Evolutionary conservation across 92 coral and sea anemone genomes (phyloP), one percentile per base, ranked within the genome.

Genomic region (Epizoanthus stellaris): DNA sequence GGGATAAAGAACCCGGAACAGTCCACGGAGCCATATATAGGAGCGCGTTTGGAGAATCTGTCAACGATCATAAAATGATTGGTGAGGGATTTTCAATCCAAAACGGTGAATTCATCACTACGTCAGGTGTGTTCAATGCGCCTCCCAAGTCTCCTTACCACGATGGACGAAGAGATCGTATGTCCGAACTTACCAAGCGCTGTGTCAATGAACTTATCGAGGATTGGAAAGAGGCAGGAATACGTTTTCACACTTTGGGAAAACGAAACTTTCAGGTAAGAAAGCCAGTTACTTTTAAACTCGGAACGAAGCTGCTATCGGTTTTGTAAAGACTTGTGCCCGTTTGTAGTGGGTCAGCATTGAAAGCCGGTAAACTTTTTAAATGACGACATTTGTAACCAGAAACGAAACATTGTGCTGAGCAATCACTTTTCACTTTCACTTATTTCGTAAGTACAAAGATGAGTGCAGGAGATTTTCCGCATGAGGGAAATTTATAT

Each of bases 11-110:
- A 36, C 82, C 75, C 30, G 92, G 92, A 10, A 17, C 7, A 53
- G 92, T 89, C 13, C 92, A 89, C 65, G 87, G 87, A 54, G 87
- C 87, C 0, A 58, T 83, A 4, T 83, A 83, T 61, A 58, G 87
- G 49, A 72, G 75, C 66, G 87, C 87, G 47, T 83, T 83, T 61
- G 87, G 87, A 9, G 87, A 83, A 61, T 56, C 68, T 7, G 81
- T 72, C 4, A 19, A 40, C 43, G 67, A 58, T 23, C 59, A 7
- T 14, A 65, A 84, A 38, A 79, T 84, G 34, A n/a, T 84, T 38
- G 87, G 80, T 5, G 87, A 84, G 39, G 87, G 80, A 25, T 84
- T 84, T 70, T 73, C 87, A 40, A 36, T 84, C 6, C 45, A 16
- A 30, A 39, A 20, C 9, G 87, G 87, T 0, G n/a, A 11, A 42